Evolutionary conservation across 2,888 invertebrate genomes (phyloP), one percentile per base, ranked within the genome.

Genomic region (Tetragonisca angustula): DNA sequence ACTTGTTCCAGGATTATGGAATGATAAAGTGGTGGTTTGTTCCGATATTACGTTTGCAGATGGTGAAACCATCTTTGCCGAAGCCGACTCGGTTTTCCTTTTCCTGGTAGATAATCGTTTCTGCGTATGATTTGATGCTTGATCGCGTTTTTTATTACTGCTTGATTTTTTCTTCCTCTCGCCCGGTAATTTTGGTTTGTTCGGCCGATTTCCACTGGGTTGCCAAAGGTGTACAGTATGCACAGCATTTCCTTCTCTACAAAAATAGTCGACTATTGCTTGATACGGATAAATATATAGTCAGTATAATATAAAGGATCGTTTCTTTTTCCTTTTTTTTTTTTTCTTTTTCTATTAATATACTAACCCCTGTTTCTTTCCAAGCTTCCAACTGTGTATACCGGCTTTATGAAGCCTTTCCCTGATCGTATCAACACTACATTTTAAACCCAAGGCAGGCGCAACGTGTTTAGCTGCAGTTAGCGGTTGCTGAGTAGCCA

Each of bases 401-500:
- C 94, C 94, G 78, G 94, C 94, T 85, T 94, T 94, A 76, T 94
- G 94, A 65, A 94, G 88, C 62, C 94, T 88, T 79, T 94, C 94
- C 75, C 94, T 91, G 52, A 94, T 92, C 0, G 94, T 94, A 75
- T 94, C 94, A 11, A 94, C 94, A 72, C 94, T 94, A 82, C 94
- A 94, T 77, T 93, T 94, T 15, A 94, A 87, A 50, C 94, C 94
- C 17, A 94, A 82, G 49, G 94, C 94, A 50, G 94, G 94, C 32
- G 93, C 94, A 4, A 94, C 94, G 76, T 92, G 91, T 90, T 94
- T 94, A n/a, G 94, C 94, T 6, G 94, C 94, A 2, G 94, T 94
- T 36, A 94, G 84, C 4, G 94, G 94, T 85, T 94, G 92, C 67
- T 94, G 93, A 27, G 94, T 94, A 2, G 94, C 94, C 94, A 94